phyloP scores from a whole-genome alignment of 2,888 invertebrate species.

The Athrips mouffetella region DNA sequence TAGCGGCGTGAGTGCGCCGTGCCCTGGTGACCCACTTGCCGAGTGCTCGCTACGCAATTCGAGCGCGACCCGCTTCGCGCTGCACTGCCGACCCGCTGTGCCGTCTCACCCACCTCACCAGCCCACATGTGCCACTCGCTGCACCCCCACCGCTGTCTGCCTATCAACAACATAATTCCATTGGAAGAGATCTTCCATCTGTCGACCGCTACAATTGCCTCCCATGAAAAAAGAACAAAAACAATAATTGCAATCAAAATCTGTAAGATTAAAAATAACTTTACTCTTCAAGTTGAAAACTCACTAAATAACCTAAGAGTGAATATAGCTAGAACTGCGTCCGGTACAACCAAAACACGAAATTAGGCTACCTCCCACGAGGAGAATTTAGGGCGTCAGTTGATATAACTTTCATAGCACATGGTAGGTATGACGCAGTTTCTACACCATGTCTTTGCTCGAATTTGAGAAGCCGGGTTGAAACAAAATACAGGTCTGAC shows the following conservation, averaged over 20 bases:
- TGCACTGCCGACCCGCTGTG: slow-evolving; percentile 27
- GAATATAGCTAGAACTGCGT: no score
- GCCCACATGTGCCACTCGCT: slow-evolving; percentile 28
- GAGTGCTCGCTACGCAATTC: slow-evolving; percentile 71
- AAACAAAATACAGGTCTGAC: slow-evolving; percentile 64
- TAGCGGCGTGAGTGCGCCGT: slow-evolving; percentile 51
- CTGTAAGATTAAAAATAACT: no score
- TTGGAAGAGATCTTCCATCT: slow-evolving; percentile 19
- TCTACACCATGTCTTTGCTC: slow-evolving; percentile 34
- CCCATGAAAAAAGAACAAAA: slow-evolving; percentile 16
- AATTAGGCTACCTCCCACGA: slow-evolving; percentile 35
- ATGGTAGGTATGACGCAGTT: neutral
- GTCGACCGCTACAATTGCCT: slow-evolving; percentile 14
- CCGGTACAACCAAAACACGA: slow-evolving; percentile 2
- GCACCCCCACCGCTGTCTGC: slow-evolving; percentile 23
- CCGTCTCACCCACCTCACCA: slow-evolving; percentile 8
- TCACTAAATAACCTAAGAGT: no score
- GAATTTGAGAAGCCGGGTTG: slow-evolving; percentile 42
- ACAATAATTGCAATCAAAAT: no score
- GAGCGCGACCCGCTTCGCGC: slow-evolving; percentile 61
- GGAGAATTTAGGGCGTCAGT: slow-evolving; percentile 38
- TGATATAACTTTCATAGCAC: slow-evolving; percentile 27
- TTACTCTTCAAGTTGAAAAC: no score
- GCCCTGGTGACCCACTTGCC: slow-evolving; percentile 74
- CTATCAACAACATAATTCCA: slow-evolving; percentile 19